Percentiles rank a stretch among this genome's conserved stretches.
These are phyloP conservation scores for Drosophila pruinosa DNA, from an alignment of 1,140 invertebrate genomes.

Conservation along the genomic window DNA sequence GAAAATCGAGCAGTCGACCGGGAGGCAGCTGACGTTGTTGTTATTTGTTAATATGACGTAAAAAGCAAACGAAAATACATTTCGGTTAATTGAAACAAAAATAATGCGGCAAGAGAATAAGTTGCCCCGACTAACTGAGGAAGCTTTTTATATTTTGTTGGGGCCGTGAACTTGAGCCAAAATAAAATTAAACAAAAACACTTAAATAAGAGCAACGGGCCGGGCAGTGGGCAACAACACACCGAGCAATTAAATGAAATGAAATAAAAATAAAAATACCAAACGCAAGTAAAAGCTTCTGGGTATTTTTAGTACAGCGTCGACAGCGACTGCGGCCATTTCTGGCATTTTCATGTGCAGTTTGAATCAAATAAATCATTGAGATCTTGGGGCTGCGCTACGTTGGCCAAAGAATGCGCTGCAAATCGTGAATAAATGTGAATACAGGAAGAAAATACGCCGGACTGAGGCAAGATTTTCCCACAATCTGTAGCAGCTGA, in stretches of 20 bases:
- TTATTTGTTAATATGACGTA: slow-evolving; percentile 35
- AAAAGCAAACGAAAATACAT: slow-evolving; percentile 48
- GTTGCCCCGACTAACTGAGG: slow-evolving; percentile 43
- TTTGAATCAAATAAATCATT: slow-evolving; percentile 68
- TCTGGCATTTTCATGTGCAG: slow-evolving; percentile 57
- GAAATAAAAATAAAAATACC: slow-evolving; percentile 43
- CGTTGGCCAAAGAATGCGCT: background rate
- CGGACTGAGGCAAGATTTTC: background rate
- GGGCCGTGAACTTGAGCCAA: slow-evolving; percentile 71
- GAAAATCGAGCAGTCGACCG: slow-evolving; percentile 22
- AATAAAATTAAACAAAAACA: slow-evolving; percentile 64
- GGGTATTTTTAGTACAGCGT: slow-evolving; percentile 64
- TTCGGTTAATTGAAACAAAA: slow-evolving; percentile 68
- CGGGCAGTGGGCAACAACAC: background rate
- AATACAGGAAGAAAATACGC: background rate
- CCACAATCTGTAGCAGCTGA: background rate
- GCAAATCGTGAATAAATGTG: background rate
- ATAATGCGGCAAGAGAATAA: slow-evolving; percentile 20
- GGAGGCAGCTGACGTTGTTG: slow-evolving; percentile 24
- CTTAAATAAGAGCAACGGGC: slow-evolving; percentile 65
- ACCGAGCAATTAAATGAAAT: slow-evolving; percentile 67
- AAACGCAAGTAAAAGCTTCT: slow-evolving; percentile 30
- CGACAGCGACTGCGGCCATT: slow-evolving; percentile 27
- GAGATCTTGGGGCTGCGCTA: slow-evolving; percentile 24
- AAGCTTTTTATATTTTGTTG: slow-evolving; percentile 54